A percentile compares a stretch with the other conserved stretches of the same genome.
Conservation (phyloP, 2,888 invertebrate species). For the Alloplasta piceator region DNA sequence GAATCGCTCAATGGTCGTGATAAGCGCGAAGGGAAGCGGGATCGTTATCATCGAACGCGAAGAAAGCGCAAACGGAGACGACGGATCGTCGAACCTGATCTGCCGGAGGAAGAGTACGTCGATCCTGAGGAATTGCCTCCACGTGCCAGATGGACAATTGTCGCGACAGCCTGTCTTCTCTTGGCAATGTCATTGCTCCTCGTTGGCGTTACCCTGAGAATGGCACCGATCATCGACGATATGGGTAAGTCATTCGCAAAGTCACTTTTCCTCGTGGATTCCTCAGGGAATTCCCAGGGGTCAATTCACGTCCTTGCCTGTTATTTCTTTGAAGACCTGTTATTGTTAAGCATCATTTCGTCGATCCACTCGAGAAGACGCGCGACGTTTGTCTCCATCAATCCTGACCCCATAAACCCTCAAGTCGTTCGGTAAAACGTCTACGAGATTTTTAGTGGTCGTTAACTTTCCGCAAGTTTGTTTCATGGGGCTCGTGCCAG, state of each 20-base stretch:
- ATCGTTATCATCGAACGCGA: constrained; percentile 77
- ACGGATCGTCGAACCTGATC: constrained; percentile 73
- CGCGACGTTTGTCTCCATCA: not conserved
- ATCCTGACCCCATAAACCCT: not conserved
- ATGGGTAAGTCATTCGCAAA: constrained; percentile 90
- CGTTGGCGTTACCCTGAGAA: constrained; percentile 95
- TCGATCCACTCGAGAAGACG: too few relatives aligned
- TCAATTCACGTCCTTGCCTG: not conserved
- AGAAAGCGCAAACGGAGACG: constrained; percentile 81
- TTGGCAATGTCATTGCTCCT: constrained; percentile 94
- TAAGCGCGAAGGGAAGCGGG: constrained; percentile 70
- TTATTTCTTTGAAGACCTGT: not conserved
- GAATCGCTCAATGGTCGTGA: constrained; percentile 75
- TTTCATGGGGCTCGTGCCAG: too few relatives aligned
- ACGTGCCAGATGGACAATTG: constrained; percentile 94
- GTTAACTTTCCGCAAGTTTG: constrained; percentile 14
- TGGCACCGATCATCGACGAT: constrained; percentile 98
- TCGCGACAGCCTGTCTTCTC: constrained; percentile 94
- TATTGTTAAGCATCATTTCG: too few relatives aligned
- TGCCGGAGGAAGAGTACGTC: constrained; percentile 84
- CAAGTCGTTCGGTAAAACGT: not conserved
- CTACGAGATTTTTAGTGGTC: constrained; percentile 4
- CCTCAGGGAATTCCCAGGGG: too few relatives aligned
- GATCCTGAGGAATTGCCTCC: constrained; percentile 93
- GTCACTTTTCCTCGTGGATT: not conserved